A percentile compares a stretch with the other conserved stretches of the same genome.
phyloP scores from a whole-genome alignment of 2,888 invertebrate species.

The Diabrotica balteata region DNA sequence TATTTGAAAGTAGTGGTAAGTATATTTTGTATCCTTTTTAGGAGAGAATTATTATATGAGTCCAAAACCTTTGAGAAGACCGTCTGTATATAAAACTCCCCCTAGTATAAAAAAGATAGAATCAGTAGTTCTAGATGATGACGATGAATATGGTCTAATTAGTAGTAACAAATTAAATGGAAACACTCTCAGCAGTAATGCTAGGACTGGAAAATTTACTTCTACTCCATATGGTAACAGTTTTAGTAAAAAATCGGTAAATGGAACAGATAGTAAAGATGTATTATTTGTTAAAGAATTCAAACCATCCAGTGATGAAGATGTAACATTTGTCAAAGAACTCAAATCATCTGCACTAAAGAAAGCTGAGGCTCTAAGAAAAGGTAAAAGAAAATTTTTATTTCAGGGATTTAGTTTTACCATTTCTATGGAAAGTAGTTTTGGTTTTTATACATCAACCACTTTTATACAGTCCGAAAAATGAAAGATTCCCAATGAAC shows the following conservation, averaged over 20 bases:
- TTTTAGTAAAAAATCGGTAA: conserved; percentile 13
- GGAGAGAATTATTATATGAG: conserved; percentile 24
- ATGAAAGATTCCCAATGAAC: no score
- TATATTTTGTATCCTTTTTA: conserved; percentile 14
- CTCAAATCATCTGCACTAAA: conserved; percentile 45
- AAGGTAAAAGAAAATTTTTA: not conserved
- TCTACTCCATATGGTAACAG: conserved; percentile 32
- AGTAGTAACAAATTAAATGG: conserved; percentile 21
- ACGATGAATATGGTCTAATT: conserved; percentile 44
- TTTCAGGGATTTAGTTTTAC: not conserved
- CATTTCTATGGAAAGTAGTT: no score
- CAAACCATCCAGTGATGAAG: conserved; percentile 39
- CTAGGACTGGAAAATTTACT: conserved; percentile 27
- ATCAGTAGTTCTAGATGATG: conserved; percentile 44
- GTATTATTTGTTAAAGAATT: conserved; percentile 48
- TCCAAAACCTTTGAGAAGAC: conserved; percentile 25
- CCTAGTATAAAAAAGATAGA: conserved; percentile 27
- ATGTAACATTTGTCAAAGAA: conserved; percentile 49
- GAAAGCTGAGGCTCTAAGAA: conserved; percentile 41
- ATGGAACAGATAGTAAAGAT: conserved; percentile 47
- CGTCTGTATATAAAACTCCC: conserved; percentile 24
- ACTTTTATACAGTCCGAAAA: no score
- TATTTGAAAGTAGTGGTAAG: no score
- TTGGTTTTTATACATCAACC: no score
- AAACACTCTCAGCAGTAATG: conserved; percentile 3